Base-by-base conservation (phyloP, 1,140 invertebrate species). In the Drosophila kohkoa region DNA sequence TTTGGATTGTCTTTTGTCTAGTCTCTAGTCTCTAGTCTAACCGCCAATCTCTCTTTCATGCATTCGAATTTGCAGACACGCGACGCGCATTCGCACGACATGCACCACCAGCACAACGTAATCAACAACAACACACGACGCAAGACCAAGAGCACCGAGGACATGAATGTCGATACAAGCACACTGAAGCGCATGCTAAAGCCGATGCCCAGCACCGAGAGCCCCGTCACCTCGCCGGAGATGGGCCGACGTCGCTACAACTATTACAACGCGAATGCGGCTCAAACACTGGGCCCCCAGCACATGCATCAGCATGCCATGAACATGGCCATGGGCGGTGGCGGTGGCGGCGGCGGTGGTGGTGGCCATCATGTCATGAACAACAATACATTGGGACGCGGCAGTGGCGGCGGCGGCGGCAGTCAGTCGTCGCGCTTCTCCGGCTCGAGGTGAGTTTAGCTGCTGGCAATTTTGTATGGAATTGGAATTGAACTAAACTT, bases 161-260 rank as follows among this genome's bases (percentile, higher is more conserved):
- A 98, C 87, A 97, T 97, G 95, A 93, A 98, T 86, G 97, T 97
- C 95, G 94, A 94, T 93, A 97, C 97, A 75, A 97, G 96, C 92
- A 98, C 97, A 1, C 93, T 99, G 74, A 98, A 99, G 91, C 95
- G 97, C 49, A 98, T 99, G 96, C 93, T 99, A 72, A 98, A 98
- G 83, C 98, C 98, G 20, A 96, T 99, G 94, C 96, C 97, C 20
- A 96, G 96, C 79, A 95, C 95, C 63, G 96, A 97, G 82, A 97
- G 96, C 90, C 96, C 97, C 3, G 96, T 97, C 7, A 97, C 97
- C 10, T 97, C 97, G 63, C 97, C 97, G 6, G 97, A 98, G 94
- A 96, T 97, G 95, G 95, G 96, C 0, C 94, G 96, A 15, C 95
- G 96, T 20, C 93, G 96, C 15, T 95, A 95, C 81, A 94, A 93